Conservation (phyloP, 1,140 invertebrate genomes). For the Drosophila ohnishii region DNA sequence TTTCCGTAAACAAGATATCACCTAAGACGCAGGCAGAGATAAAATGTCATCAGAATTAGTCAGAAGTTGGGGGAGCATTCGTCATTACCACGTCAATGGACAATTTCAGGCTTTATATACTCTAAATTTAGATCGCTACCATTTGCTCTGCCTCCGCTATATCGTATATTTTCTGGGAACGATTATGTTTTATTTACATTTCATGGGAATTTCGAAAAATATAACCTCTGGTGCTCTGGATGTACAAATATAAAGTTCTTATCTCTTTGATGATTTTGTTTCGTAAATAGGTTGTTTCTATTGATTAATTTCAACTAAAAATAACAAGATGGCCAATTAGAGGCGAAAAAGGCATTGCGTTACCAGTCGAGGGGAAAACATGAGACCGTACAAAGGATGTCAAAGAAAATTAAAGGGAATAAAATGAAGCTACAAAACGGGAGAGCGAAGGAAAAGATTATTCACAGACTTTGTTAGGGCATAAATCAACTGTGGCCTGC, state of each 20-base stretch:
- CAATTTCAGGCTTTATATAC: neutral
- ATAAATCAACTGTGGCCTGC: slow-evolving; percentile 7
- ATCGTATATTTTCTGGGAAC: neutral
- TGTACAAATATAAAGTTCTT: neutral
- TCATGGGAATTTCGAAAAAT: neutral
- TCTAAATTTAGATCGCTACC: neutral
- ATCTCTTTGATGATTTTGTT: neutral
- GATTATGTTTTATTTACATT: neutral
- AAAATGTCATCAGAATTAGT: slow-evolving; percentile 24
- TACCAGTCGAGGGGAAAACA: slow-evolving; percentile 15
- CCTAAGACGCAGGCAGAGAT: neutral
- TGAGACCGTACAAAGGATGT: slow-evolving; percentile 8
- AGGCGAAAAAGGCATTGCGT: slow-evolving; percentile 43
- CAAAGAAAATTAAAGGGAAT: slow-evolving; percentile 1
- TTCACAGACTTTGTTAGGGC: neutral
- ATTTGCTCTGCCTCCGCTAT: neutral
- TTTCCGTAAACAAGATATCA: slow-evolving; percentile 14
- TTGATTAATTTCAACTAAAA: neutral
- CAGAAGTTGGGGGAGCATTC: neutral
- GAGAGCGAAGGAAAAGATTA: neutral
- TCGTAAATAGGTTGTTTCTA: neutral
- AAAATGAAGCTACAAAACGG: neutral
- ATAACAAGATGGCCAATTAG: slow-evolving; percentile 44
- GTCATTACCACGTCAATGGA: slow-evolving; percentile 6
- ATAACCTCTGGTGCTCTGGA: neutral